Base-by-base conservation (phyloP, 2,113 vertebrate species). In the Aviceda subcristata region DNA sequence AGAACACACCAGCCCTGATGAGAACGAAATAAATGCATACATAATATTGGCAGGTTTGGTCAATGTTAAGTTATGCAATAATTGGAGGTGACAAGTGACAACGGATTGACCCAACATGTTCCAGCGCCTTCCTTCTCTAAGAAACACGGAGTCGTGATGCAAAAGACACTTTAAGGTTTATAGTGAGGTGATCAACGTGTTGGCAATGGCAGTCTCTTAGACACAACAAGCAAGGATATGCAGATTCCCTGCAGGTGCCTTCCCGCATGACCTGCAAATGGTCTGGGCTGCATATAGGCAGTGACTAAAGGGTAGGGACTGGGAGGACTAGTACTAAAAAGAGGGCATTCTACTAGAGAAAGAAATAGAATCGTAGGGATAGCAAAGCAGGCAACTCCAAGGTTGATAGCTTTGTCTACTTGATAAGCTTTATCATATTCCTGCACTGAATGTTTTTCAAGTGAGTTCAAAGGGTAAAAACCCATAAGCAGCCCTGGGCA, bases 51-150 rank as follows among this genome's bases (percentile, higher is more conserved):
- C 66, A 82, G 34, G 53, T 71, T 73, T 69, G 15, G 51, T 3
- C 62, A 46, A 78, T 76, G 93, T 53, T 60, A 75, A 72, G 50
- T 93, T 96, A 92, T 36, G 76, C 46, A 94, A 73, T 94, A 95
- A 96, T 94, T 82, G n/a, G 57, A 93, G 71, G 45, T 88, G 97
- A 95, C 94, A 94, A 71, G 79, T 67, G 68, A 89, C 64, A 86
- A 81, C 64, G 50, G 57, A 79, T 57, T 85, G 87, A 90, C 53
- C 38, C 48, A 66, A 26, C 9, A 15, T 26, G 8, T 93, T 88
- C 38, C 48, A 34, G 9, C 36, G 76, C 27, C 53, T 86, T 90
- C 81, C 39, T 75, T 30, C 48, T 83, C 32, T n/a, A 66, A 68
- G 66, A 88, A 64, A 84, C 15, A 63, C 21, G 14, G 20, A 73